phyloP scores from a whole-genome alignment of 1,140 invertebrate species.

The Drosophila takahashii region DNA sequence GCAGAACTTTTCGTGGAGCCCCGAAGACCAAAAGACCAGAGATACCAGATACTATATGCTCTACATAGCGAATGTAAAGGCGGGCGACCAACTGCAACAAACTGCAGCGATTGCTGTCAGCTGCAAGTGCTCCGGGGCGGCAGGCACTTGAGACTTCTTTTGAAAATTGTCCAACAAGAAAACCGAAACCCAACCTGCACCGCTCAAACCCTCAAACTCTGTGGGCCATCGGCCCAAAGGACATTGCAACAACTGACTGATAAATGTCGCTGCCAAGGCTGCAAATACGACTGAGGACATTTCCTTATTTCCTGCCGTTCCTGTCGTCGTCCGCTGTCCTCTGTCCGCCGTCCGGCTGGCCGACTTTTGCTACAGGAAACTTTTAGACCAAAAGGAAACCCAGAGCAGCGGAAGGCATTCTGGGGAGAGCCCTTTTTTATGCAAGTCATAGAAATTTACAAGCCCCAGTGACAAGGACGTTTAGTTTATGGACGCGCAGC shows the following conservation, averaged over 20 bases:
- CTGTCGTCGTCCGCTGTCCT: slow-evolving; percentile 32
- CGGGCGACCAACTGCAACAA: slow-evolving; percentile 57
- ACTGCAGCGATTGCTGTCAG: slow-evolving; percentile 59
- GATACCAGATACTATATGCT: slow-evolving; percentile 30
- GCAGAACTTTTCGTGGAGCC: slow-evolving; percentile 29
- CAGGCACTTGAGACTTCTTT: slow-evolving; percentile 75
- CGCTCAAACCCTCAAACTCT: slow-evolving; percentile 12
- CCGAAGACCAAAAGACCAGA: slow-evolving; percentile 2
- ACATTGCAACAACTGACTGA: slow-evolving; percentile 78
- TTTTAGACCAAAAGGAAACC: slow-evolving; percentile 80
- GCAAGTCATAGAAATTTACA: slow-evolving; percentile 82
- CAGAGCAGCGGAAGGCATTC: slow-evolving; percentile 70
- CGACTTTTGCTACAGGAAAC: slow-evolving; percentile 65
- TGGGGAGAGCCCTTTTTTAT: slow-evolving; percentile 71
- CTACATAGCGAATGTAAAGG: slow-evolving; percentile 23
- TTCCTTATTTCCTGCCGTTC: slow-evolving; percentile 79
- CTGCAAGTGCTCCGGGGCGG: slow-evolving; percentile 43
- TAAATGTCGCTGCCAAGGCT: slow-evolving; percentile 78
- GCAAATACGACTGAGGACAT: slow-evolving; percentile 78
- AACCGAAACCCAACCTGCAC: slow-evolving; percentile 9
- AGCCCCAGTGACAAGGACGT: slow-evolving; percentile 78
- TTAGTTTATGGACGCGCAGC: slow-evolving; percentile 62
- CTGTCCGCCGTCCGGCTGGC: slow-evolving; percentile 38
- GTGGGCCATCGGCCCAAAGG: slow-evolving; percentile 38
- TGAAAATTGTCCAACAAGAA: slow-evolving; percentile 76